A percentile compares a stretch with the other conserved stretches of the same genome.
phyloP scores from a whole-genome alignment of 2,113 vertebrate species.

The Sylvia atricapilla region DNA sequence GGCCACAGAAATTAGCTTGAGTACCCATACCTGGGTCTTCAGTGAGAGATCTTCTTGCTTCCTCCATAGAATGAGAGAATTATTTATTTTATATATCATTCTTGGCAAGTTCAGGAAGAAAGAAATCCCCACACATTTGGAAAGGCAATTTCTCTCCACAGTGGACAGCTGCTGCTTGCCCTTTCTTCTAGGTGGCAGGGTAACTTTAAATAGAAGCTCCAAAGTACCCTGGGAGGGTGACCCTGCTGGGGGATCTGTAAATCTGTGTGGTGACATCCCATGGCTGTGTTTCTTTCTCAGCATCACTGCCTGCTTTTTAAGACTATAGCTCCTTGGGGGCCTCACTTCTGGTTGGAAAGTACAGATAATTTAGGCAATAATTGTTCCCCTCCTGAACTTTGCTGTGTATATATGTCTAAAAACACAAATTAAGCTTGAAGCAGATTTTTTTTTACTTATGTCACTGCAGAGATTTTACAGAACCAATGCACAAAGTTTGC shows the following conservation, averaged over 20 bases:
- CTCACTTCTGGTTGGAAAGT: neutral
- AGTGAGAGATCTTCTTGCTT: neutral
- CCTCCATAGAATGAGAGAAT: neutral
- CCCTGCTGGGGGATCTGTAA: neutral
- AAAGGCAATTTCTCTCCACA: neutral
- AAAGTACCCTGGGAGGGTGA: neutral
- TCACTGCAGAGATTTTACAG: slow-evolving; percentile 8
- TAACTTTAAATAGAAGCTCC: neutral
- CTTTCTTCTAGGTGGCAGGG: neutral
- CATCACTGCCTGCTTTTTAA: neutral
- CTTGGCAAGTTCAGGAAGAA: neutral
- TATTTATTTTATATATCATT: neutral
- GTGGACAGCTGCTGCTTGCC: neutral
- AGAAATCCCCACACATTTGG: neutral
- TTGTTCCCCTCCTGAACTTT: neutral
- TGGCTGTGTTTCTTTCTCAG: neutral
- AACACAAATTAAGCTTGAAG: neutral
- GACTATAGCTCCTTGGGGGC: neutral
- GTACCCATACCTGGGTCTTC: neutral
- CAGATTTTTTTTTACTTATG: neutral
- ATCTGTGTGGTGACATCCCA: neutral
- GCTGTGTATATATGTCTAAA: neutral
- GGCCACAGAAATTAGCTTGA: neutral
- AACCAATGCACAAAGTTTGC: slow-evolving; percentile 6
- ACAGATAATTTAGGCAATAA: neutral